Percentiles rank a stretch among this genome's conserved stretches.
Evolutionary conservation across 2,113 vertebrate genomes (phyloP).

Genomic region (Petrocephalus zakoni): DNA sequence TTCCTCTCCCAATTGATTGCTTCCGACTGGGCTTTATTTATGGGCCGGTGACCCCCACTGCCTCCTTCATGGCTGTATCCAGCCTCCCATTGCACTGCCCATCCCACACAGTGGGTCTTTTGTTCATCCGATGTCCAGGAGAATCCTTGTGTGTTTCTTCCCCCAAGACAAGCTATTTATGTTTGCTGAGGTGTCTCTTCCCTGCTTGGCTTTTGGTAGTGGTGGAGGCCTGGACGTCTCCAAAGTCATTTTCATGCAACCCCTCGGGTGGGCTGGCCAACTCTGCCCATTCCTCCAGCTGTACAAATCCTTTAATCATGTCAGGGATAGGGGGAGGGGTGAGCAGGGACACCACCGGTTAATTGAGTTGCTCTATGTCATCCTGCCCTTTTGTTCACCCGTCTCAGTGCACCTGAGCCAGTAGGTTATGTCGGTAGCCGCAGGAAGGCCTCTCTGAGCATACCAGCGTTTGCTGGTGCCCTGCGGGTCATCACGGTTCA

Average conservation of each 20-base stretch:
- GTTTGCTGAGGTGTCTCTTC: not conserved
- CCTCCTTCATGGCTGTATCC: not conserved
- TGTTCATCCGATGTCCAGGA: not conserved
- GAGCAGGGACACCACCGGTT: slow-evolving; percentile 55
- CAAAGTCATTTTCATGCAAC: slow-evolving; percentile 55
- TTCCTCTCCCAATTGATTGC: slow-evolving; percentile 33
- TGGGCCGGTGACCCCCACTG: slow-evolving; percentile 1
- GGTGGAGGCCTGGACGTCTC: slow-evolving; percentile 57
- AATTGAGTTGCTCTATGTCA: not conserved
- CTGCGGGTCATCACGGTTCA: not conserved
- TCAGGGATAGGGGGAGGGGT: slow-evolving; percentile 72
- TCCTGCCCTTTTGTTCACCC: not conserved
- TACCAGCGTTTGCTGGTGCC: not conserved
- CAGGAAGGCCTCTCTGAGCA: not conserved
- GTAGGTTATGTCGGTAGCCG: not conserved
- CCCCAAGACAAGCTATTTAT: not conserved
- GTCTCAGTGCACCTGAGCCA: not conserved
- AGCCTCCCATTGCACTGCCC: not conserved
- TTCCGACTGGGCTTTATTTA: slow-evolving; percentile 15
- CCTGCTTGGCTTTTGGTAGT: slow-evolving; percentile 28
- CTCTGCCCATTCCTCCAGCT: slow-evolving; percentile 70
- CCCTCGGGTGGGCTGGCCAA: slow-evolving; percentile 68
- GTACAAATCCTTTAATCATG: slow-evolving; percentile 85
- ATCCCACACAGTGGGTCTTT: not conserved
- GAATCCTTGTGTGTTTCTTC: not conserved